phyloP scores from a whole-genome alignment of 2,113 vertebrate genomes.

The Nothoprocta pentlandii region DNA sequence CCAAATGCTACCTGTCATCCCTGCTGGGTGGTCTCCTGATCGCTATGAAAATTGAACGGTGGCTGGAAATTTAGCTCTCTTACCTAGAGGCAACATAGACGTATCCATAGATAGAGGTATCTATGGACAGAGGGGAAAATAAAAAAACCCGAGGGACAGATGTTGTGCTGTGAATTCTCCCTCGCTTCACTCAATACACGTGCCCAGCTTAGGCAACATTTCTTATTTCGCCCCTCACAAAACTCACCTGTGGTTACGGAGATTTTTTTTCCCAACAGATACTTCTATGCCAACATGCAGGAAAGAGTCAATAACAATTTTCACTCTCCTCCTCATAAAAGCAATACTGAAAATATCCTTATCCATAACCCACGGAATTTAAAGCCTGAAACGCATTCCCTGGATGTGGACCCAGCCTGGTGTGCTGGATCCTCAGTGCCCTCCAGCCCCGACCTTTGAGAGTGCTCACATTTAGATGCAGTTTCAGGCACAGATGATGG shows the following conservation, averaged over 20 bases:
- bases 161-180: neutral
- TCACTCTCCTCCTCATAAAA: conserved; percentile 11
- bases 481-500: conserved; percentile 1
- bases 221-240: neutral
- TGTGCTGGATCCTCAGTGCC: neutral
- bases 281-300: conserved; percentile 26
- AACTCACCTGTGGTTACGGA: conserved; percentile 35
- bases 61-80: neutral
- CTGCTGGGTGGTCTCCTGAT: neutral
- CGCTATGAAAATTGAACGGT: neutral
- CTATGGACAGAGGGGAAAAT: neutral
- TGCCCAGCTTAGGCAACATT: neutral
- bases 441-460: conserved; percentile 5
- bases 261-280: neutral
- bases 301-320: conserved; percentile 13
- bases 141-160: neutral
- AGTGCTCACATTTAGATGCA: conserved; percentile 23
- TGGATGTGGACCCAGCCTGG: neutral
- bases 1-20: neutral
- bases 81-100: neutral
- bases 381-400: conserved; percentile 37
- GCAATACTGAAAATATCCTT: conserved; percentile 29
- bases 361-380: conserved; percentile 11
- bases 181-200: neutral
- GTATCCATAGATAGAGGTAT: neutral